Evolutionary conservation across 2,888 invertebrate species (phyloP), one percentile per base, ranked within the genome.

Genomic region (Drosophila pseudotakahashii): DNA sequence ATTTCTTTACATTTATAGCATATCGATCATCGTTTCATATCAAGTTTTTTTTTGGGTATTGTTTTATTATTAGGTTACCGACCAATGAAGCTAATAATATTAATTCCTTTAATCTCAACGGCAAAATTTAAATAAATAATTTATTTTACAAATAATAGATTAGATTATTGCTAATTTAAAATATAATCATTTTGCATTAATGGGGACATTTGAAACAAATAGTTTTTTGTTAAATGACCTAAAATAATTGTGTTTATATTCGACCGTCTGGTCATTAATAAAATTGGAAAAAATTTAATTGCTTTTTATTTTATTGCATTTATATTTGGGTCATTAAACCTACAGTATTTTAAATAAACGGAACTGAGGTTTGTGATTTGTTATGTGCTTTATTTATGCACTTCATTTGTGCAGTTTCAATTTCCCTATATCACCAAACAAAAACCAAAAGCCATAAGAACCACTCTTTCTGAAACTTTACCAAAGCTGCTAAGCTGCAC

Each of bases 401-500:
- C 23, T n/a, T 50, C 34, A 52, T 55, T 66, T 45, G 7, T 9
- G 37, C 34, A 30, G 7, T 19, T 9, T 32, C 14, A 47, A 30
- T 19, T 19, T 30, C 9, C 39, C 19, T 41, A 6, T 36, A 30
- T 32, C 11, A 7, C 36, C 5, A 13, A 9, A 13, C 32, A 41
- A 41, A 34, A 23, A 11, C 7, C 47, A 16, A 45, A 34, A 39
- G 14, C 34, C 26, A 10, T 30, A 41, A 58, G 16, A 34, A 10
- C 45, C 47, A 10, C 34, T 44, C 23, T 44, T 50, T 13, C 48
- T 53, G 34, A 39, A 53, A 71, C 68, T 74, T 73, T 67, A 47
- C 52, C 52, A 1, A 44, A 60, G 47, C 47, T 60, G 54, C 48
- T 60, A 23, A 60, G 47, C 44, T 57, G 53, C 68, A 61, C 50